A percentile compares a stretch with the other conserved stretches of the same genome.
Conservation (phyloP, 1,140 invertebrate species). For the Pseudomyrmex gracilis region DNA sequence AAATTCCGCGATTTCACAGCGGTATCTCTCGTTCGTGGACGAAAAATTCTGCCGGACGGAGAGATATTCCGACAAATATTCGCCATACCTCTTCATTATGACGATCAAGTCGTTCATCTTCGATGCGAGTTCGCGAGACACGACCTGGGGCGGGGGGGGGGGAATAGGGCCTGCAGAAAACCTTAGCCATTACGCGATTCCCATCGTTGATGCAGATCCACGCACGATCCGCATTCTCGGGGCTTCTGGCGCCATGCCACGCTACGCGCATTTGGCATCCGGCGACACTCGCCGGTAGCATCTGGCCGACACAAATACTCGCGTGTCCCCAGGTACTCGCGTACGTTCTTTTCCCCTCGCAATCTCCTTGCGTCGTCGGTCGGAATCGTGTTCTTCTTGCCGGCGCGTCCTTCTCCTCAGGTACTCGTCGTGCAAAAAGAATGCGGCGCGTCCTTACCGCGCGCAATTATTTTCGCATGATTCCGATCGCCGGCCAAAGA, state of each 20-base stretch:
- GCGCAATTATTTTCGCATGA: slow-evolving; percentile 82
- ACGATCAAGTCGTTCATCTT: slow-evolving; percentile 55
- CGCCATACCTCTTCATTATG: slow-evolving; percentile 40
- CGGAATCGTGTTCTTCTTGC: slow-evolving; percentile 48
- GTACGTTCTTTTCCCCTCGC: slow-evolving; percentile 34
- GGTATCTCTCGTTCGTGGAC: background rate
- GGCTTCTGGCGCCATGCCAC: slow-evolving; percentile 57
- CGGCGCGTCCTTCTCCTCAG: background rate
- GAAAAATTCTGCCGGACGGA: slow-evolving; percentile 4
- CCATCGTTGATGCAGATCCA: slow-evolving; percentile 65
- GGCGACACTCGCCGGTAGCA: slow-evolving; percentile 57
- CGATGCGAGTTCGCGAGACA: slow-evolving; percentile 33
- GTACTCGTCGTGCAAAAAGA: slow-evolving; percentile 60
- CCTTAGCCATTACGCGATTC: slow-evolving; percentile 4
- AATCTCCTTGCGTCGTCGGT: background rate
- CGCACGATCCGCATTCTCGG: slow-evolving; percentile 67
- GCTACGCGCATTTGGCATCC: slow-evolving; percentile 56
- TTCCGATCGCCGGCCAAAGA: slow-evolving; percentile 77
- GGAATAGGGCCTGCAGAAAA: slow-evolving; percentile 21
- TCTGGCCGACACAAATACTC: slow-evolving; percentile 56
- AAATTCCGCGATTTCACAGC: slow-evolving; percentile 16
- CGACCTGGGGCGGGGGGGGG: too few species aligned
- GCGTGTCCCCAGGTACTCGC: slow-evolving; percentile 5
- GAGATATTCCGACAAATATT: slow-evolving; percentile 41
- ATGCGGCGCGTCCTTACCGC: slow-evolving; percentile 59